Percentiles rank a stretch among this genome's conserved stretches.
Conservation (phyloP, 1,140 invertebrate genomes). For the Thaumetopoea pityocampa region DNA sequence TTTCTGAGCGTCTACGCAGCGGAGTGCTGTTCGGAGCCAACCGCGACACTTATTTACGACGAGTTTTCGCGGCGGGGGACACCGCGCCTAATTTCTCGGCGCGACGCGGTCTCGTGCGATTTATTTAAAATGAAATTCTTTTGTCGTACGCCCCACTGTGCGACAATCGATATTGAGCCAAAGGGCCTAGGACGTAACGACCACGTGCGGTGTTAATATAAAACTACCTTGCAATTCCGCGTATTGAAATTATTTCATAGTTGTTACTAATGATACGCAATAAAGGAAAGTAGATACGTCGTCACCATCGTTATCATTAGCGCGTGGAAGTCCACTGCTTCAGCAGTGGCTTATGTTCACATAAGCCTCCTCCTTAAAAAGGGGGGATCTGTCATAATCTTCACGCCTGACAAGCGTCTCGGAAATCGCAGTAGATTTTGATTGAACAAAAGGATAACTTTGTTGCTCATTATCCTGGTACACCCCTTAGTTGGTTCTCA, state of each 20-base stretch:
- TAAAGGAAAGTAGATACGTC: conserved; percentile 6
- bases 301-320: neutral
- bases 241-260: conserved; percentile 33
- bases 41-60: conserved; percentile 65
- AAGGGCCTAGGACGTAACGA: conserved; percentile 49
- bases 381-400: too few species aligned
- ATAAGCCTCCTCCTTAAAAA: too few species aligned
- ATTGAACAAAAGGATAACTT: too few species aligned
- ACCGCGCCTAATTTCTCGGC: conserved; percentile 67
- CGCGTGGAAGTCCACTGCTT: too few species aligned
- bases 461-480: too few species aligned
- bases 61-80: conserved; percentile 66
- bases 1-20: conserved; percentile 42
- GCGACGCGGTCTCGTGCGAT: conserved; percentile 65
- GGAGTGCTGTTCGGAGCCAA: conserved; percentile 28
- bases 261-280: conserved; percentile 23
- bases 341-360: too few species aligned
- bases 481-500: too few species aligned
- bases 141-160: conserved; percentile 59
- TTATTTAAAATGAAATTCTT: conserved; percentile 68
- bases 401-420: too few species aligned
- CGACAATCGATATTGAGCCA: conserved; percentile 55
- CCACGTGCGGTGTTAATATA: conserved; percentile 52
- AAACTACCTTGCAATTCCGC: conserved; percentile 40
- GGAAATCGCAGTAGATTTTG: too few species aligned